These are phyloP conservation scores for Zaprionus obscuricornis DNA, from an alignment of 2,888 invertebrate genomes.

Conservation along the genomic window DNA sequence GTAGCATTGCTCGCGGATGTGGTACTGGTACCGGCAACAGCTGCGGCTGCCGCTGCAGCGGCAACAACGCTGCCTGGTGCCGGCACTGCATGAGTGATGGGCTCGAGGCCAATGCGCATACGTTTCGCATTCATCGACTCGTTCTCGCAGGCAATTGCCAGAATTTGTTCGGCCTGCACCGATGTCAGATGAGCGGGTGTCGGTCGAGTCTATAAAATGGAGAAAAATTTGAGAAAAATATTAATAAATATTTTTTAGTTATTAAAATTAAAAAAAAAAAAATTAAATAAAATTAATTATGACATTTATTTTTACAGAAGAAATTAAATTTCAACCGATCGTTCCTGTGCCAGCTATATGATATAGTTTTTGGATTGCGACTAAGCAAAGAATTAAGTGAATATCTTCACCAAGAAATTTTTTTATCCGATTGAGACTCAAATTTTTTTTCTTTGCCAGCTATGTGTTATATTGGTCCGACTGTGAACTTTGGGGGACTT, in stretches of 20 bases:
- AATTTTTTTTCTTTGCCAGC: too few relatives aligned
- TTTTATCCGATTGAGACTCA: too few relatives aligned
- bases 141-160: constrained; percentile 98
- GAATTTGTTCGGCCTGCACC: constrained; percentile 97
- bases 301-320: background rate
- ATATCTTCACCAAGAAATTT: too few relatives aligned
- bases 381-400: too few relatives aligned
- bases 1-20: constrained; percentile 74
- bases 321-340: background rate
- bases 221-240: background rate
- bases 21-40: constrained; percentile 74
- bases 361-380: too few relatives aligned
- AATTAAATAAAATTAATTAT: background rate
- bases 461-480: too few relatives aligned
- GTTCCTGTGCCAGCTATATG: too few relatives aligned
- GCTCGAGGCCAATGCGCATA: constrained; percentile 97
- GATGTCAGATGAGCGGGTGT: constrained; percentile 98
- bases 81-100: constrained; percentile 94
- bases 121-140: constrained; percentile 98
- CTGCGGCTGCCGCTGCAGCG: constrained; percentile 79
- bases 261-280: too few relatives aligned
- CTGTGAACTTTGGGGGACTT: too few relatives aligned
- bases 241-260: background rate
- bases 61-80: constrained; percentile 81
- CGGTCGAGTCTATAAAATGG: constrained; percentile 89